phyloP scores from a whole-genome alignment of 2,888 invertebrate species.

The Sarcophaga variegata region DNA sequence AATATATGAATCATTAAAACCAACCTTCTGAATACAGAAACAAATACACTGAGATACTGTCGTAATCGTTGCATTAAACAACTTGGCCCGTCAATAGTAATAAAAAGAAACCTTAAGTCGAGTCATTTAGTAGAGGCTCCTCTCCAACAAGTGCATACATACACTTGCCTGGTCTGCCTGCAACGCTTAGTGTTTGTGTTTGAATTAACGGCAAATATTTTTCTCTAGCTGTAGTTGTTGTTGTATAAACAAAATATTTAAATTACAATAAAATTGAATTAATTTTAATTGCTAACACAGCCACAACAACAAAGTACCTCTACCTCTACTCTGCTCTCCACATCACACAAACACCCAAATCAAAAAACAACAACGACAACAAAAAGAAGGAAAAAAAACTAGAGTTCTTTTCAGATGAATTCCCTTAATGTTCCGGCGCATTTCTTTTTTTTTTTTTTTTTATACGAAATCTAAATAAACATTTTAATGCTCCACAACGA shows the following conservation, averaged over 20 bases:
- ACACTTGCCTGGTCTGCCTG: no score
- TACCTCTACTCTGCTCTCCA: not conserved
- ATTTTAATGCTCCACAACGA: constrained; percentile 10
- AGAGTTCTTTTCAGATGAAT: not conserved
- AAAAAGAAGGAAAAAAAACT: no score
- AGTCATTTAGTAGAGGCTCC: constrained; percentile 39
- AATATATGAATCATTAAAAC: constrained; percentile 51
- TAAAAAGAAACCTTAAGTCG: constrained; percentile 27
- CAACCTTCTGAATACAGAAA: constrained; percentile 21
- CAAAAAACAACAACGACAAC: not conserved
- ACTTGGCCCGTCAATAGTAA: not conserved
- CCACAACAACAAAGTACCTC: constrained; percentile 45
- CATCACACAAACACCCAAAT: not conserved
- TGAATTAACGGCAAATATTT: no score
- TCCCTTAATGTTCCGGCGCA: not conserved
- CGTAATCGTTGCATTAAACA: not conserved
- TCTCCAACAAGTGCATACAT: no score
- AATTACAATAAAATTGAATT: constrained; percentile 65
- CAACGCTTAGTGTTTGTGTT: no score
- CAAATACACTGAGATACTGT: not conserved
- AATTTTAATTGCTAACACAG: constrained; percentile 60
- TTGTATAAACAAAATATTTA: constrained; percentile 29
- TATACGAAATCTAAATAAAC: constrained; percentile 30
- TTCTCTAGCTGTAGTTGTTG: no score
- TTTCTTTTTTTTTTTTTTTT: not conserved